These are phyloP conservation scores for Gobio occitaniae DNA, from an alignment of 2,797 vertebrate species.

Conservation along the genomic window DNA sequence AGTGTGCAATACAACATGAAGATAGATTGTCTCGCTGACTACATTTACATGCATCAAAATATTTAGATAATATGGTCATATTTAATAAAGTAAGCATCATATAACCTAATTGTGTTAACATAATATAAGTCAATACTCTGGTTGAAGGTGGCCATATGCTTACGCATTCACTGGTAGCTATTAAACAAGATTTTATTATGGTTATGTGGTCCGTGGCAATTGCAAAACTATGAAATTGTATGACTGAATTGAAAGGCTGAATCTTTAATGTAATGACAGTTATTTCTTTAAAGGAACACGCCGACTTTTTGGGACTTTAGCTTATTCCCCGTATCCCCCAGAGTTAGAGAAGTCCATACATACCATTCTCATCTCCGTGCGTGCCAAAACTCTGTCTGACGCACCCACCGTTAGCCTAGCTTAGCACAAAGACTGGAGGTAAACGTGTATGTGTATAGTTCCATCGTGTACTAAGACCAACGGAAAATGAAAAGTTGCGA, in stretches of 20 bases:
- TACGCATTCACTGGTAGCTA: not conserved
- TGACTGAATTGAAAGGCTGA: not conserved
- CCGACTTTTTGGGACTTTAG: too few relatives aligned
- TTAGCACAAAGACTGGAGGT: too few relatives aligned
- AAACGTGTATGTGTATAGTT: too few relatives aligned
- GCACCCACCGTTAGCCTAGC: too few relatives aligned
- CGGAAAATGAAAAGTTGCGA: too few relatives aligned
- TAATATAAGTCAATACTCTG: not conserved
- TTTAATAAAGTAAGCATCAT: not conserved
- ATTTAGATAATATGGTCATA: not conserved
- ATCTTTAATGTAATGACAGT: not conserved
- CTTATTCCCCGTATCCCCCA: too few relatives aligned
- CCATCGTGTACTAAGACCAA: too few relatives aligned
- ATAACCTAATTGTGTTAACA: not conserved
- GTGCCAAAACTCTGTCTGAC: too few relatives aligned
- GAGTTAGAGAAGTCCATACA: too few relatives aligned
- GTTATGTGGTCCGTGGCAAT: not conserved
- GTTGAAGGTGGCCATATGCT: not conserved
- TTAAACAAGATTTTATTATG: not conserved
- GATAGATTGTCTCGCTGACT: not conserved
- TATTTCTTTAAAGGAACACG: too few relatives aligned
- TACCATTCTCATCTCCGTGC: too few relatives aligned
- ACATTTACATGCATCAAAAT: not conserved
- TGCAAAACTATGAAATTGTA: not conserved
- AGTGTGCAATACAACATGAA: not conserved